These are phyloP conservation scores for Murina feae DNA, from an alignment of 2,113 vertebrate species.

Conservation along the genomic window DNA sequence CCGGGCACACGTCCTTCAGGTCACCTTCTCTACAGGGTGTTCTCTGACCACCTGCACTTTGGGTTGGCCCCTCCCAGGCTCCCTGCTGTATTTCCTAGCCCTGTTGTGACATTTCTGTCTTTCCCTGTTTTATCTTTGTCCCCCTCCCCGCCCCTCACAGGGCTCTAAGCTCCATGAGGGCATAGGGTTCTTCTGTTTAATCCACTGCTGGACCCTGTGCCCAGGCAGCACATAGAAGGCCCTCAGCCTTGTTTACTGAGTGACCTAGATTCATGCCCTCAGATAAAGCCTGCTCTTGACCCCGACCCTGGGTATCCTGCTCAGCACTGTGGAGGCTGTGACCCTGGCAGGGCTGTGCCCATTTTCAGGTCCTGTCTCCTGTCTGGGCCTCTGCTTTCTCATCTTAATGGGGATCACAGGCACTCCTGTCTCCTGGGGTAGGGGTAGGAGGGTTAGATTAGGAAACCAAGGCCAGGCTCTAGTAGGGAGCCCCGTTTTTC, in stretches of 20 bases:
- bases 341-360: not conserved
- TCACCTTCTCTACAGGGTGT: fast-evolving
- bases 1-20: not conserved
- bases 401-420: not conserved
- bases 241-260: not conserved
- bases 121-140: too few species aligned
- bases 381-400: not conserved
- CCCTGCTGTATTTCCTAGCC: not conserved
- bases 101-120: not conserved
- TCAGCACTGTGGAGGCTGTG: too few species aligned
- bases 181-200: not conserved
- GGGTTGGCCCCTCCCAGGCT: fast-evolving
- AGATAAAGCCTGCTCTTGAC: not conserved
- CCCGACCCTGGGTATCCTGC: not conserved
- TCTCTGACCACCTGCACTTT: not conserved
- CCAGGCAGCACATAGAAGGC: not conserved
- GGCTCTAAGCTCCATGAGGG: not conserved
- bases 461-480: fast-evolving
- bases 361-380: not conserved
- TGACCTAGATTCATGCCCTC: not conserved
- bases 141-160: not conserved
- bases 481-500: not conserved
- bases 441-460: not conserved
- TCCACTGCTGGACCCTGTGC: not conserved
- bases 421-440: not conserved